Conservation (phyloP, 2,113 vertebrate genomes). For the Tetraodon nigroviridis region DNA sequence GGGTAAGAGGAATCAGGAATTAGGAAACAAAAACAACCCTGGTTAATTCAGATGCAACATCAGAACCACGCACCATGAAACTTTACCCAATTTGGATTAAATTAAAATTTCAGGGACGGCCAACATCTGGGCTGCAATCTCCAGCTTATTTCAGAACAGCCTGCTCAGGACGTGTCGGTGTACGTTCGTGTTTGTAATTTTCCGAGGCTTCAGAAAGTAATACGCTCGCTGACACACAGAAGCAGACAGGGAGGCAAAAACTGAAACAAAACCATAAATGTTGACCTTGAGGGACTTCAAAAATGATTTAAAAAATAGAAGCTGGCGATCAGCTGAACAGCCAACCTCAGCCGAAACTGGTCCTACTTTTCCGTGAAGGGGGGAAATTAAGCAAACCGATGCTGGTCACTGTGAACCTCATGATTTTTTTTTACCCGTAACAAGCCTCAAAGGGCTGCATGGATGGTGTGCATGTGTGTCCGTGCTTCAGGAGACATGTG, state of each 20-base stretch:
- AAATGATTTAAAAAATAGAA: constrained; percentile 34
- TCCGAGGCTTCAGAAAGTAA: too few species aligned
- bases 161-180: constrained; percentile 6
- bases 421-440: constrained; percentile 37
- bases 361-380: constrained; percentile 36
- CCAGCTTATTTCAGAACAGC: constrained; percentile 1
- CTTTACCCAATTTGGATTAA: constrained; percentile 12
- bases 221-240: too few species aligned
- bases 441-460: constrained; percentile 25
- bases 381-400: constrained; percentile 34
- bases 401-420: constrained; percentile 47
- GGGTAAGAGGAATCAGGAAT: too few species aligned
- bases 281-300: neutral
- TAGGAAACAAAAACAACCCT: too few species aligned
- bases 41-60: too few species aligned
- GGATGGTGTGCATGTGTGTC: neutral
- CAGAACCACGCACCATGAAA: too few species aligned
- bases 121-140: constrained; percentile 8
- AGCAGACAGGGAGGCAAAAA: too few species aligned
- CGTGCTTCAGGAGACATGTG: neutral
- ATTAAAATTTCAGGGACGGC: constrained; percentile 18
- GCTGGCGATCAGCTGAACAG: constrained; percentile 8
- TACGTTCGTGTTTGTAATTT: too few species aligned
- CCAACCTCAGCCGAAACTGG: constrained; percentile 27
- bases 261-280: too few species aligned